Conservation (phyloP, 2,113 vertebrate species). For the Trogon surrucura region DNA sequence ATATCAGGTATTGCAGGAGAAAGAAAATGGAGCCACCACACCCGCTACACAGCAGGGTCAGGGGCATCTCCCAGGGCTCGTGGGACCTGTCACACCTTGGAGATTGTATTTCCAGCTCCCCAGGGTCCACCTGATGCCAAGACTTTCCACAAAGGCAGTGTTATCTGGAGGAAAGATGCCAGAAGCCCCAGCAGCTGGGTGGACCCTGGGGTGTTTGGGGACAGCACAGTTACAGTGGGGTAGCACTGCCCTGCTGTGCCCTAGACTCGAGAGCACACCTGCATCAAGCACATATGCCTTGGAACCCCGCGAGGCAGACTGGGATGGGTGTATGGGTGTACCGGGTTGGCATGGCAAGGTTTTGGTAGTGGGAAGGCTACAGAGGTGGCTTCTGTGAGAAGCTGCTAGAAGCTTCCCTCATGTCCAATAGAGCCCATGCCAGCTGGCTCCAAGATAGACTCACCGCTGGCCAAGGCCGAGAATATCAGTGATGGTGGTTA, state of each 20-base stretch:
- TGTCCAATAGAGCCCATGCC: no score
- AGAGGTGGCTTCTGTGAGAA: no score
- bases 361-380: no score
- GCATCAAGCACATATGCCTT: accelerated
- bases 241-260: neutral
- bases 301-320: accelerated
- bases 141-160: neutral
- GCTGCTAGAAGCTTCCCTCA: no score
- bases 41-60: neutral
- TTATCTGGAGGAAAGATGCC: neutral
- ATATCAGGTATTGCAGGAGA: neutral
- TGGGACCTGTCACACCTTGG: neutral
- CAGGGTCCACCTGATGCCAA: neutral
- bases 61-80: neutral
- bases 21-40: neutral
- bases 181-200: neutral
- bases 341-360: no score
- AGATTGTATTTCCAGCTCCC: neutral
- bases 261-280: neutral
- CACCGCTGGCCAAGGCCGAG: no score
- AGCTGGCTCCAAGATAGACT: no score
- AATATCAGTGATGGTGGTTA: no score
- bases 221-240: accelerated
- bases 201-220: neutral
- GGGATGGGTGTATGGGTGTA: neutral